Conservation (phyloP, 2,888 invertebrate genomes). For the Trissoscelio sp. region DNA sequence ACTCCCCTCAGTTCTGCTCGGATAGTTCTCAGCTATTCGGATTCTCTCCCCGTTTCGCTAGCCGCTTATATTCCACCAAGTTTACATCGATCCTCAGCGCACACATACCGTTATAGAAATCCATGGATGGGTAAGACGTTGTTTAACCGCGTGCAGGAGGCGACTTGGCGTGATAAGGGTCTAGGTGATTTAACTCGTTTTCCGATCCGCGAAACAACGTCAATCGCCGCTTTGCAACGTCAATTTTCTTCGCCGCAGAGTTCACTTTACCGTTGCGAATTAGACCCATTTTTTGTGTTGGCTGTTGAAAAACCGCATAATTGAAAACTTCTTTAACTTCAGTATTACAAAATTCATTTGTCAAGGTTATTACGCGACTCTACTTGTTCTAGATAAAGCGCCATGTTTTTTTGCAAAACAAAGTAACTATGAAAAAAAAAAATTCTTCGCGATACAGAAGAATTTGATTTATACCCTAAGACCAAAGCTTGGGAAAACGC, state of each 20-base stretch:
- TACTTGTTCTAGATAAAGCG: neutral
- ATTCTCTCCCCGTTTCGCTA: slow-evolving; percentile 26
- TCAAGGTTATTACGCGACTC: neutral
- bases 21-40: slow-evolving; percentile 62
- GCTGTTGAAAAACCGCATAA: slow-evolving; percentile 45
- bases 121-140: slow-evolving; percentile 44
- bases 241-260: slow-evolving; percentile 61
- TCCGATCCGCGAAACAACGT: slow-evolving; percentile 75
- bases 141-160: slow-evolving; percentile 46
- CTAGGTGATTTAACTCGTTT: slow-evolving; percentile 72
- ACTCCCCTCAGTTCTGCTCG: slow-evolving; percentile 63
- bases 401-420: neutral
- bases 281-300: slow-evolving; percentile 69
- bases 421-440: neutral
- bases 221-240: slow-evolving; percentile 60
- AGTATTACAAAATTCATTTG: neutral
- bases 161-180: slow-evolving; percentile 71
- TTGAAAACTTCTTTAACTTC: slow-evolving; percentile 30
- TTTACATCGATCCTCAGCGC: slow-evolving; percentile 11
- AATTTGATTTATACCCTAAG: slow-evolving; percentile 19
- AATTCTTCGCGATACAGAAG: neutral
- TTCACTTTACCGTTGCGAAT: slow-evolving; percentile 68
- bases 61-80: slow-evolving; percentile 13
- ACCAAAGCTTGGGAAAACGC: slow-evolving; percentile 37
- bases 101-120: slow-evolving; percentile 49